Percentiles rank a stretch among this genome's conserved stretches.
phyloP scores from a whole-genome alignment of 2,113 vertebrate species.

The Cepphus grylle region DNA sequence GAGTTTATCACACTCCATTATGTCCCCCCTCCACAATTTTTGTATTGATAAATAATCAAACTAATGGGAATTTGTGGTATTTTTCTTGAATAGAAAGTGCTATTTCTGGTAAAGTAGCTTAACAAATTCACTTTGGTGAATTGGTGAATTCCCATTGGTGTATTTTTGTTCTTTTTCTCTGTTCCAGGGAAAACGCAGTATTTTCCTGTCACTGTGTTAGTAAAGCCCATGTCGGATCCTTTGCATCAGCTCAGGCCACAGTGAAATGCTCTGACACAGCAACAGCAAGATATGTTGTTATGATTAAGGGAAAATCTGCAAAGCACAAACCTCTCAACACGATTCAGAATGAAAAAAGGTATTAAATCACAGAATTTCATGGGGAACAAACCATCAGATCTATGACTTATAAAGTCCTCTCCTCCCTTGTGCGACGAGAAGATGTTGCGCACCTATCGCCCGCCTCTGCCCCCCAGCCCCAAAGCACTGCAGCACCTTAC shows the following conservation, averaged over 20 bases:
- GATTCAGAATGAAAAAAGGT: neutral
- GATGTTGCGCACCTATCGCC: neutral
- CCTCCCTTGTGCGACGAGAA: neutral
- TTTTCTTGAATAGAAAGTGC: neutral
- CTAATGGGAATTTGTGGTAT: neutral
- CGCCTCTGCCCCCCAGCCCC: neutral
- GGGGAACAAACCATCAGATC: neutral
- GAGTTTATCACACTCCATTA: neutral
- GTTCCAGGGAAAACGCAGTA: neutral
- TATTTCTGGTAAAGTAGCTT: neutral
- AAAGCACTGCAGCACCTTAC: constrained; percentile 69
- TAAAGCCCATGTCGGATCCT: neutral
- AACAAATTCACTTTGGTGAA: neutral
- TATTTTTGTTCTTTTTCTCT: neutral
- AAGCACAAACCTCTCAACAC: neutral
- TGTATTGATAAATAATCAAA: neutral
- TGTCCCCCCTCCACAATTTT: neutral
- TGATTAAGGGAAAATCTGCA: neutral
- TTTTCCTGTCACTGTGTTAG: neutral
- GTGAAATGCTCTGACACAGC: constrained; percentile 8
- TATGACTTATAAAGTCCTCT: neutral
- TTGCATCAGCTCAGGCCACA: neutral
- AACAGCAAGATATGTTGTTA: neutral
- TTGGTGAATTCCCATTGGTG: neutral
- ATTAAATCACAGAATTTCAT: neutral